phyloP scores from a whole-genome alignment of 2,113 vertebrate species.

The Octodon degus region DNA sequence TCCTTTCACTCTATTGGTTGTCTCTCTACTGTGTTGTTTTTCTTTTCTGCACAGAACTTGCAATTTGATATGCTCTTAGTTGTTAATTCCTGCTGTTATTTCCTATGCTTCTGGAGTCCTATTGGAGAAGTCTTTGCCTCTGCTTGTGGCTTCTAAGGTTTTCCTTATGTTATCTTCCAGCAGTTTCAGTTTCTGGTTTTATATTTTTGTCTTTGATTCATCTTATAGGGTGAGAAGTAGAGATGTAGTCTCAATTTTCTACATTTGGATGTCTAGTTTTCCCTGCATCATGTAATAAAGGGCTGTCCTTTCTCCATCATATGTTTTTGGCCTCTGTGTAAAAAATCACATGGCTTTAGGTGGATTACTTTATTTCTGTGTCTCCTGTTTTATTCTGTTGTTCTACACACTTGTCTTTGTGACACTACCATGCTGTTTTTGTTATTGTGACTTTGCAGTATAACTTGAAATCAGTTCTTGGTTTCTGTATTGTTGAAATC shows the following conservation, averaged over 20 bases:
- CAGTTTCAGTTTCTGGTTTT: background rate
- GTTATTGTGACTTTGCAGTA: background rate
- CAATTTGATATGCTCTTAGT: background rate
- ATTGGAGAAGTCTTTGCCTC: background rate
- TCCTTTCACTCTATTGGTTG: background rate
- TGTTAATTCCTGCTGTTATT: background rate
- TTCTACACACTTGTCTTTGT: background rate
- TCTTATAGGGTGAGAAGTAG: background rate
- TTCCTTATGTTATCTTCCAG: background rate
- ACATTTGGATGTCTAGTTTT: background rate
- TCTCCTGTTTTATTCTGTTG: background rate
- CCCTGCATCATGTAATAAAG: background rate
- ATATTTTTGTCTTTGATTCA: background rate
- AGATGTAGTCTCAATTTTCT: background rate
- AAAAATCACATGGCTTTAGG: background rate
- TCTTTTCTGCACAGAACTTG: background rate
- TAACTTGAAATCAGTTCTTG: background rate
- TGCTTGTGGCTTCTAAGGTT: background rate
- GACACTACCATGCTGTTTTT: background rate
- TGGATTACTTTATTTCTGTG: background rate
- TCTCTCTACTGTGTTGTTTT: background rate
- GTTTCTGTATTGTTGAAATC: no score
- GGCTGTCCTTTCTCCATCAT: background rate
- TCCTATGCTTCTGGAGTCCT: background rate
- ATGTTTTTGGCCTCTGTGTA: background rate